These are phyloP conservation scores for Keiferia lycopersicella DNA, from an alignment of 2,888 invertebrate species.

Conservation along the genomic window DNA sequence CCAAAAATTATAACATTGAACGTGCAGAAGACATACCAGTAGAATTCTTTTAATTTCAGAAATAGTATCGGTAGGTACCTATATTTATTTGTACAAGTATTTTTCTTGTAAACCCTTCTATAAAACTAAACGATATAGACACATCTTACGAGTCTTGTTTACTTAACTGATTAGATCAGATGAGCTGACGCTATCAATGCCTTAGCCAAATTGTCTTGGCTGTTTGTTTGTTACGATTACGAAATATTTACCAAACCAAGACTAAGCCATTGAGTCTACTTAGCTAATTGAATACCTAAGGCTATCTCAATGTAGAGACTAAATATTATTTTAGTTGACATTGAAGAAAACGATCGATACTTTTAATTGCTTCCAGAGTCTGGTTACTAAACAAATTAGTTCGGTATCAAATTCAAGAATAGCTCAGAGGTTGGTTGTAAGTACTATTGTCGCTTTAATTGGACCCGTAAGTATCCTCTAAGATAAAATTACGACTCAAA, in stretches of 20 bases:
- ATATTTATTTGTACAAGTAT: too few species aligned
- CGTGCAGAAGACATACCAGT: too few species aligned
- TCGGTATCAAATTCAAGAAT: neutral
- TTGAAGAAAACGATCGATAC: too few species aligned
- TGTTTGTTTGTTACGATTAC: constrained; percentile 29
- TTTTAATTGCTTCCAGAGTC: too few species aligned
- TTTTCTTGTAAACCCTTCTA: too few species aligned
- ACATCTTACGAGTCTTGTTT: constrained; percentile 51
- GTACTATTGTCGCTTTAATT: too few species aligned
- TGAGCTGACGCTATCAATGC: constrained; percentile 32
- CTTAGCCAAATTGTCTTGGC: constrained; percentile 22
- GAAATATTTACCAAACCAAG: neutral
- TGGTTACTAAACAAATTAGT: too few species aligned
- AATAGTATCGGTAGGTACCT: too few species aligned
- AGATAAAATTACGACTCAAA: neutral
- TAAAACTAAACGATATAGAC: too few species aligned
- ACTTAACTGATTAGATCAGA: constrained; percentile 60
- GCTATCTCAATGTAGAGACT: neutral
- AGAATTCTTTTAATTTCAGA: too few species aligned
- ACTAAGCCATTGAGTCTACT: neutral
- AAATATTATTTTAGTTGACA: neutral
- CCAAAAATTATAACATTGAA: too few species aligned
- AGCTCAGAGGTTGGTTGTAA: too few species aligned
- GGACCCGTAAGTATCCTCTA: neutral
- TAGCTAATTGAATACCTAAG: constrained; percentile 14